phyloP scores from a whole-genome alignment of 2,113 vertebrate species.

The Tiliqua scincoides region DNA sequence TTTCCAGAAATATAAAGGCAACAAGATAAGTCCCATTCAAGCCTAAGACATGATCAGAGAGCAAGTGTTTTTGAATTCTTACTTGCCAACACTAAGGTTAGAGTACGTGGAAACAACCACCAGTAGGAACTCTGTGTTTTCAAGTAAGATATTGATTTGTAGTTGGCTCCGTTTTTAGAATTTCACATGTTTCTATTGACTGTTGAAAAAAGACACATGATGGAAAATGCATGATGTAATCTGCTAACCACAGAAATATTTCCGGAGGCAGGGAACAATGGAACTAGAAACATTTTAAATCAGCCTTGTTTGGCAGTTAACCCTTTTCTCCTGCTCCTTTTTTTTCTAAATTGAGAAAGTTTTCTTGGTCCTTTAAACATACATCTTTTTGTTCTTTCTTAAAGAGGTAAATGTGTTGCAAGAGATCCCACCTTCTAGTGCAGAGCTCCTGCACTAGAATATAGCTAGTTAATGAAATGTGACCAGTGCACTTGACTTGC shows the following conservation, averaged over 20 bases:
- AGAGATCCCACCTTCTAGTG: neutral
- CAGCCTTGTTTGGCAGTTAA: neutral
- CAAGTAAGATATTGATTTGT: neutral
- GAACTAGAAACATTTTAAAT: neutral
- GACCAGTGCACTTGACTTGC: slow-evolving; percentile 28
- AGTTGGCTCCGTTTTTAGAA: neutral
- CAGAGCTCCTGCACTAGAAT: neutral
- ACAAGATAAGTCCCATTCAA: neutral
- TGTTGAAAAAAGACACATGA: neutral
- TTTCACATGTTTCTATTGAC: neutral
- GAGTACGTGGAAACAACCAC: neutral
- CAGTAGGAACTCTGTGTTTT: neutral
- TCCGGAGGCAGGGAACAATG: neutral
- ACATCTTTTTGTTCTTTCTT: neutral
- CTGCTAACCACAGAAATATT: neutral
- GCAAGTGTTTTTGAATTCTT: neutral
- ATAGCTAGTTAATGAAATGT: neutral
- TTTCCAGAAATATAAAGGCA: neutral
- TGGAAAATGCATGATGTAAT: neutral
- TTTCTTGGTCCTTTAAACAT: no score
- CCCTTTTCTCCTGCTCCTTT: neutral
- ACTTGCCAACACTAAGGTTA: neutral
- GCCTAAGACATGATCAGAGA: neutral
- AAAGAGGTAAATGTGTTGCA: neutral
- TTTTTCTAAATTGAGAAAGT: neutral